Evolutionary conservation across 1,140 invertebrate genomes (phyloP), one percentile per base, ranked within the genome.

Genomic region (Drosophila sulfurigaster): DNA sequence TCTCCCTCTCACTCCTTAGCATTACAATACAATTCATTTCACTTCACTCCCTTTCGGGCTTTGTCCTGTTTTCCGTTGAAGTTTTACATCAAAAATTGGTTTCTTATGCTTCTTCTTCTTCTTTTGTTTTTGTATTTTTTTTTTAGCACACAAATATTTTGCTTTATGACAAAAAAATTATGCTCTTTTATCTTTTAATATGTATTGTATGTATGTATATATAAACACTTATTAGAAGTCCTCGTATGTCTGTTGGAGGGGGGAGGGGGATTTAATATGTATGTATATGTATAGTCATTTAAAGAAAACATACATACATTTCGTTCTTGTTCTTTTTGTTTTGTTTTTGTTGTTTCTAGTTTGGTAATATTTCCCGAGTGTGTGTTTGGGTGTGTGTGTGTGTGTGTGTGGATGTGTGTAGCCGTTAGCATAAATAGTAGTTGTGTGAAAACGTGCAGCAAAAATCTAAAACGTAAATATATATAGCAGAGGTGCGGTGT

Each of bases 201-300:
- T 82, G 69, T 85, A 75, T 83, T 77, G 66, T 85, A 72, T 85
- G 65, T 83, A 72, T 83, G 41, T 65, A 81, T 85, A 78, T 87
- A 82, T 87, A 87, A 87, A 87, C 83, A 87, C 79, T 88, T 88
- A 88, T 80, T 72, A 87, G 83, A 87, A 87, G 82, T 86, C 58
- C 75, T 87, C 72, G 25, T 85, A 68, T 75, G 45, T 85, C 65
- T 74, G 54, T 74, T 56, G 56, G 75, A 80, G 73, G 73, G 79
- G 79, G 64, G 30, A 32, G 28, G 51, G 48, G 20, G 38, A n/a
- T 43, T 73, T 13, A 38, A 67, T 77, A 56, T 74, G 63, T 67
- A 54, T 67, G 51, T 60, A 48, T 75, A 48, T 65, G 35, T 69
- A 60, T 65, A 75, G 46, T 87, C 67, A 38, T 70, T 62, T 68